These are phyloP conservation scores for Buathra laborator DNA, from an alignment of 2,888 invertebrate genomes.

Conservation along the genomic window DNA sequence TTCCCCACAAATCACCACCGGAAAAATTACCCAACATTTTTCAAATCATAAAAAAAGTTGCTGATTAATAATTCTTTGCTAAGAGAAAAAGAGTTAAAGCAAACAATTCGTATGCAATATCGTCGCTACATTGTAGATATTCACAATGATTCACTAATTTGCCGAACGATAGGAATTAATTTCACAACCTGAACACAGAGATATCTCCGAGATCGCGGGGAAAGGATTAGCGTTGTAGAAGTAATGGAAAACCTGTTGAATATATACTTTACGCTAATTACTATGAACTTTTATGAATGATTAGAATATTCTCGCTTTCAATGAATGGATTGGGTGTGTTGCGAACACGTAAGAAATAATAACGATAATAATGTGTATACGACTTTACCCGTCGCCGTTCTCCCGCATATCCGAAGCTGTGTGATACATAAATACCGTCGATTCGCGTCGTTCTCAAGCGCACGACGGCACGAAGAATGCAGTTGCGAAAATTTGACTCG, in stretches of 20 bases:
- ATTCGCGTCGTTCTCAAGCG: background rate
- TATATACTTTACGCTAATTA: slow-evolving; percentile 54
- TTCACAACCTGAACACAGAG: background rate
- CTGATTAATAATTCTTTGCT: no score
- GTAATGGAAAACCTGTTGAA: slow-evolving; percentile 8
- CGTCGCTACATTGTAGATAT: no score
- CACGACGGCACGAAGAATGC: background rate
- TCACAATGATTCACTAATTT: no score
- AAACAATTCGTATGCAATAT: no score
- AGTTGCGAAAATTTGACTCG: slow-evolving; percentile 21
- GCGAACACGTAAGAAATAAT: slow-evolving; percentile 18
- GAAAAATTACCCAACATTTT: no score
- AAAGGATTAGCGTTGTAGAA: background rate
- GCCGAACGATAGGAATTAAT: background rate
- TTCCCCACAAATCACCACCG: no score
- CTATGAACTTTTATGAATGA: slow-evolving; percentile 37
- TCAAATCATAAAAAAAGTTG: no score
- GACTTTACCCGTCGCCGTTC: background rate
- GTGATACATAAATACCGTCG: slow-evolving; percentile 24
- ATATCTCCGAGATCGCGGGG: background rate
- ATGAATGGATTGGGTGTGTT: slow-evolving; percentile 40
- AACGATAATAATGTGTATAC: slow-evolving; percentile 31
- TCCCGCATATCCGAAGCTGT: background rate
- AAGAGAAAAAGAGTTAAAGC: no score
- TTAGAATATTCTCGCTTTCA: slow-evolving; percentile 14